Base-by-base conservation (phyloP, 2,888 invertebrate species). In the Orthonevra nobilis region DNA sequence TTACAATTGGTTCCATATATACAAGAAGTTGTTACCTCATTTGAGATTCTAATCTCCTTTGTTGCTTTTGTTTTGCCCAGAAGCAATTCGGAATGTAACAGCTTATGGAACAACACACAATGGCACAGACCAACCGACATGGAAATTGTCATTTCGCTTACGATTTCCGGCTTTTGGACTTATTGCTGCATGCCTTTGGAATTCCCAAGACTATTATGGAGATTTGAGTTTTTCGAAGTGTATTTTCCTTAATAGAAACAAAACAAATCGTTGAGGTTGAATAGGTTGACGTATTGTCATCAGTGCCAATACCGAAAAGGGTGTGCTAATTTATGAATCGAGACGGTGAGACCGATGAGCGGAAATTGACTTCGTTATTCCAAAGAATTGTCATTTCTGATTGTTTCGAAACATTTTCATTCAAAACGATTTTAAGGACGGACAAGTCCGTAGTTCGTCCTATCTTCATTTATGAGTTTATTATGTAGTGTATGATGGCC, bases 31-130 rank as follows among this genome's bases (percentile, higher is more conserved):
- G 58, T 60, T 60, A 60, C 44, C 48, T 75, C 63, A 63, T 50
- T 69, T 63, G 10, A 69, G 75, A 69, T 69, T 69, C 40, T 69
- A 48, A 69, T 69, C 74, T 69, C 61, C 73, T 74, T 74, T 52
- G 66, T 36, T 61, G 68, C 54, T 74, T 54, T 52, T 68, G 69
- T 61, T 68, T 54, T 19, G 32, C 54, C 68, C 68, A 61, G 54
- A 69, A 68, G 61, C 60, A 61, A 50, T 70, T 70, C 50, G 15
- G 30, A 73, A 60, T 32, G 40, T 52, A 60, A 20, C 36, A 34
- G 40, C 32, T 36, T 26, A 30, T 23, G 3, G 9, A 2, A 26
- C 15, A 23, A n/a, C 7, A 40, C n/a, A n/a, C 42, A 17, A 32
- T 38, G 42, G 50, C 30, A 5, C 23, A 23, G 5, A n/a, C n/a